Base-by-base conservation (phyloP, 2,888 invertebrate species). In the Sphinx pinastri region DNA sequence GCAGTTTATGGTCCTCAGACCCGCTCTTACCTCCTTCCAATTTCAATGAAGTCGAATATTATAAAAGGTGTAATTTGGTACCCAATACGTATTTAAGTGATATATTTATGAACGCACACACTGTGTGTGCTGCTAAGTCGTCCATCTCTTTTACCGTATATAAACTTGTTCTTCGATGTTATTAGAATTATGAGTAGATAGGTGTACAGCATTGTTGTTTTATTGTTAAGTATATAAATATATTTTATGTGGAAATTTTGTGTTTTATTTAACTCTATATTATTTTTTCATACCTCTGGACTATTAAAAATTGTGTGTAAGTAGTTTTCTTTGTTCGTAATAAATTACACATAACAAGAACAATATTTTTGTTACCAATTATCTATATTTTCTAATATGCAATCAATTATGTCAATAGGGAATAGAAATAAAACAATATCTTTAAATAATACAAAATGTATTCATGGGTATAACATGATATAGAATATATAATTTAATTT, bases 161-260 rank as follows among this genome's bases (percentile, higher is more conserved):
- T 75, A 70, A 71, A 74, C 71, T 75, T 59, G 45, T 69, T 76
- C 68, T 60, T 67, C 70, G 54, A 72, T 71, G 72, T 72, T 76
- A 72, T 76, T 78, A 75, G 75, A 76, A 57, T 71, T 75, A 38
- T 38, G 38, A 77, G 76, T 74, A 68, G 13, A 77, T 70, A 52
- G 68, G 19, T 63, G 75, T 74, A 71, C 72, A 68, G 73, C 76
- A 76, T 78, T 81, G 75, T 82, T 81, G 77, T 79, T 78, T 76
- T 75, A 77, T 82, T 77, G 75, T 70, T 77, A 25, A 25, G 25
- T 25, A 83, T 75, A 63, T 78, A 79, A 82, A 80, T 77, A 77
- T 79, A 77, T 81, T 79, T 76, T 74, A 79, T 80, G 81, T 81
- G 77, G 75, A 73, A 55, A 73, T 16, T 68, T 68, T 19, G 66